These are phyloP conservation scores for Disparrhopalites patrizii DNA, from an alignment of 2,888 invertebrate genomes.

Conservation along the genomic window DNA sequence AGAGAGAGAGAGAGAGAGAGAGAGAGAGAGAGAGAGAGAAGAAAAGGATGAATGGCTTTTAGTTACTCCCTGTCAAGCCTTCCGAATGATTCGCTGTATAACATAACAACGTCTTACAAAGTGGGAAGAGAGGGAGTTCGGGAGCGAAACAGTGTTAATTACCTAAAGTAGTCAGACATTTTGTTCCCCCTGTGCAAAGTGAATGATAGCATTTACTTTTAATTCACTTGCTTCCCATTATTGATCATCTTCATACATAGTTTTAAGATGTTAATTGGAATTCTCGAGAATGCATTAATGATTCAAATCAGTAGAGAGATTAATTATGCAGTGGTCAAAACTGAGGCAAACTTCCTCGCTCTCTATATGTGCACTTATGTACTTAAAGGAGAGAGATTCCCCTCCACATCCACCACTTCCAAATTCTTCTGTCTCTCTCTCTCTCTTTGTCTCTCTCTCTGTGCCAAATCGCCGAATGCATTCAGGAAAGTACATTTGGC, in stretches of 20 bases:
- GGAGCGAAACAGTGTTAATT: background rate
- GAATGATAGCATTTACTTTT: conserved; percentile 21
- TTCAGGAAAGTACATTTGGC: too few relatives aligned
- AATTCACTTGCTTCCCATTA: conserved; percentile 8
- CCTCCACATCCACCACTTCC: too few relatives aligned
- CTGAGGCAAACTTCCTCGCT: background rate
- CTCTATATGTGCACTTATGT: too few relatives aligned
- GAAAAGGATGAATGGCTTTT: background rate
- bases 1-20: background rate
- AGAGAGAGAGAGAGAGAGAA: background rate
- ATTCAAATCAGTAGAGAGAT: conserved; percentile 19
- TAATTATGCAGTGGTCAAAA: conserved; percentile 17
- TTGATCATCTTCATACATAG: conserved; percentile 8
- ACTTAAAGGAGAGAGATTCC: too few relatives aligned
- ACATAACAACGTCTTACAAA: too few relatives aligned
- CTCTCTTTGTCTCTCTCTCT: too few relatives aligned
- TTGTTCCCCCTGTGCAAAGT: background rate
- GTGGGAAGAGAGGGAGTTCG: too few relatives aligned
- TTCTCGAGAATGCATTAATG: conserved; percentile 21
- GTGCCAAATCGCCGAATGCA: too few relatives aligned
- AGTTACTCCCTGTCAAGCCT: background rate
- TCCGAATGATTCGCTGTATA: too few relatives aligned
- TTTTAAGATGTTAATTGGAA: conserved; percentile 17
- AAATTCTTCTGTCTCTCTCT: too few relatives aligned
- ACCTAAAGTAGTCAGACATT: conserved; percentile 14